Evolutionary conservation across 1,140 invertebrate species (phyloP).

Genomic region (Aphidius ervi): DNA sequence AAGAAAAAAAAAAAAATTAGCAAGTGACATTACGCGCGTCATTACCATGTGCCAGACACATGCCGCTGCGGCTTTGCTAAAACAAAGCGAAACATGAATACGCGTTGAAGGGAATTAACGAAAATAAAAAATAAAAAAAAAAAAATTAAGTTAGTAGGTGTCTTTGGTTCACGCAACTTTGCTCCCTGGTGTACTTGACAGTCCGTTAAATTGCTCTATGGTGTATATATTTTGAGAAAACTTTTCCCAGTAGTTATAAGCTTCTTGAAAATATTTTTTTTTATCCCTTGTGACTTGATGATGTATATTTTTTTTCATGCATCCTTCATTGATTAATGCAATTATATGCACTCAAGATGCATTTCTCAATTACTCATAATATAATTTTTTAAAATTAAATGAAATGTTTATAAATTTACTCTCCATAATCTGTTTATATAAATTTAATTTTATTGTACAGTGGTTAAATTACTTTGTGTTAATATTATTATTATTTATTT

Average conservation of each 20-base stretch:
- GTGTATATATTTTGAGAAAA: slow-evolving; percentile 13
- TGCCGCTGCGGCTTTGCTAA: slow-evolving; percentile 11
- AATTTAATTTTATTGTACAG: too few species aligned
- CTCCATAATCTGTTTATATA: too few species aligned
- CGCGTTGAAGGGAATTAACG: slow-evolving; percentile 7
- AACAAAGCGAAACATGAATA: slow-evolving; percentile 23
- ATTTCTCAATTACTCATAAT: neutral
- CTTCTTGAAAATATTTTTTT: neutral
- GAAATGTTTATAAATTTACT: too few species aligned
- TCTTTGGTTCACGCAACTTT: slow-evolving; percentile 19
- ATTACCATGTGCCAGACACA: slow-evolving; percentile 26
- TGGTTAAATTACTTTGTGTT: neutral
- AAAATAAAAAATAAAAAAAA: slow-evolving; percentile 14
- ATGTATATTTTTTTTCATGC: slow-evolving; percentile 5
- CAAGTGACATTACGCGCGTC: slow-evolving; percentile 24
- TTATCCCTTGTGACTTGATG: slow-evolving; percentile 3
- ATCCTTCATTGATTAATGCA: neutral
- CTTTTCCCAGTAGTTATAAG: slow-evolving; percentile 3
- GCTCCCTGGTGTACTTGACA: slow-evolving; percentile 8
- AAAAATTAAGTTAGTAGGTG: slow-evolving; percentile 11
- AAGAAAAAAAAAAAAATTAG: slow-evolving; percentile 16
- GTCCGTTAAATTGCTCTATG: slow-evolving; percentile 22
- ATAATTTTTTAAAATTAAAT: neutral
- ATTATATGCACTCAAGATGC: neutral
- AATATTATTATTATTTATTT: slow-evolving; percentile 1